Percentiles rank a stretch among this genome's conserved stretches.
phyloP scores from a whole-genome alignment of 2,797 vertebrate species.

The Tachyglossus aculeatus region DNA sequence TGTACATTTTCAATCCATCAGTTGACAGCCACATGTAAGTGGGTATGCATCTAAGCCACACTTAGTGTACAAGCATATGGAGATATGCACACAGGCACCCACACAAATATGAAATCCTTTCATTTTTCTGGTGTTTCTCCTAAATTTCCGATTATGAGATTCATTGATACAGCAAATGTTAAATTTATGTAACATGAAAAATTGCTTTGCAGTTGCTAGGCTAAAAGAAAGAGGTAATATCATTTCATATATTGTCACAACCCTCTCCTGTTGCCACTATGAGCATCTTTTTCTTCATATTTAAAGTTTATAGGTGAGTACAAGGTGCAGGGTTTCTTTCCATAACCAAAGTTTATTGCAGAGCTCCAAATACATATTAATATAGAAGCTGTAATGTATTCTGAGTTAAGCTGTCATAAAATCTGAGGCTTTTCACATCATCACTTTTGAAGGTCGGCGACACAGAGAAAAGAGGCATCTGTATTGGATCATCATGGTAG shows the following conservation, averaged over 20 bases:
- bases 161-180: conserved; percentile 19
- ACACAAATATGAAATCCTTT: too few relatives aligned
- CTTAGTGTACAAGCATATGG: too few relatives aligned
- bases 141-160: conserved; percentile 11
- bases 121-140: neutral
- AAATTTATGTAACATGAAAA: conserved; percentile 41
- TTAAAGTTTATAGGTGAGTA: conserved; percentile 61
- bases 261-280: conserved; percentile 27
- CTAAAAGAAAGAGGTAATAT: conserved; percentile 32
- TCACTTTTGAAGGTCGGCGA: conserved; percentile 73
- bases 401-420: conserved; percentile 72
- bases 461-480: conserved; percentile 65
- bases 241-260: conserved; percentile 56
- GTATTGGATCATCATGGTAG: conserved; percentile 51
- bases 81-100: too few relatives aligned
- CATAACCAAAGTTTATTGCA: conserved; percentile 67
- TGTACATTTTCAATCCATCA: too few relatives aligned
- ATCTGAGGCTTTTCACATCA: conserved; percentile 67
- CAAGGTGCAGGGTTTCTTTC: conserved; percentile 57
- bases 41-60: too few relatives aligned
- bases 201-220: conserved; percentile 4
- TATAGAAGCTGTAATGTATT: conserved; percentile 64
- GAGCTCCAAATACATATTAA: conserved; percentile 69
- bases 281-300: conserved; percentile 54
- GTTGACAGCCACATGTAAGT: too few relatives aligned